A percentile compares a stretch with the other conserved stretches of the same genome.
Evolutionary conservation across 2,113 vertebrate species (phyloP).

Genomic region (Peucedramus taeniatus): DNA sequence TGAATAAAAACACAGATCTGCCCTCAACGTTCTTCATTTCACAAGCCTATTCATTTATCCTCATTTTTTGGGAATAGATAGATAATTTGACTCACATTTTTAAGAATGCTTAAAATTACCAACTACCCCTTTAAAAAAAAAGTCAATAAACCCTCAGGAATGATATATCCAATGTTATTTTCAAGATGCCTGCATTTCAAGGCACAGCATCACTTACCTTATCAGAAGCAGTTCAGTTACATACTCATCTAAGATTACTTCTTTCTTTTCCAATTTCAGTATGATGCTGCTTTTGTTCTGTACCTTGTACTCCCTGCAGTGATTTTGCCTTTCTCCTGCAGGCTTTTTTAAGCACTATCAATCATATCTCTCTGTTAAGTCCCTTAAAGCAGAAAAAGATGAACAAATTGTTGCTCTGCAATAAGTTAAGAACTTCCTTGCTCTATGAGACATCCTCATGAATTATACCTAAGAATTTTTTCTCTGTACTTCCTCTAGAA

Average conservation of each 20-base stretch:
- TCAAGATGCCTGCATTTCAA: background rate
- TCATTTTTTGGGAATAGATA: background rate
- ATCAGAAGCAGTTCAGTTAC: background rate
- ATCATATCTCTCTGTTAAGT: background rate
- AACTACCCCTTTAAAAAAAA: background rate
- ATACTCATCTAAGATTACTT: background rate
- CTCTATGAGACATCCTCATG: background rate
- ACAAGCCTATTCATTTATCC: background rate
- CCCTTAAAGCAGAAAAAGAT: background rate
- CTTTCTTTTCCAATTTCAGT: background rate
- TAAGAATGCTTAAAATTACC: background rate
- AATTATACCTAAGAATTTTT: background rate
- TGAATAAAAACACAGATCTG: background rate
- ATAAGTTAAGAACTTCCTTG: background rate
- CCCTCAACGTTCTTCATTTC: background rate
- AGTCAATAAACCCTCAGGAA: background rate
- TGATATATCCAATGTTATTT: background rate
- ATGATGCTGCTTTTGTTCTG: background rate
- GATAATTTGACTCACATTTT: background rate
- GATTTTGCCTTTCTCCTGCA: background rate
- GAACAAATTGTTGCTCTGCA: background rate
- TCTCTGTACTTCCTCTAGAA: background rate
- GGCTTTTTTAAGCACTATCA: background rate
- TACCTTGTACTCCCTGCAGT: background rate
- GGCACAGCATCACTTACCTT: background rate